phyloP scores from a whole-genome alignment of 2,113 vertebrate species.

The Notechis scutatus region DNA sequence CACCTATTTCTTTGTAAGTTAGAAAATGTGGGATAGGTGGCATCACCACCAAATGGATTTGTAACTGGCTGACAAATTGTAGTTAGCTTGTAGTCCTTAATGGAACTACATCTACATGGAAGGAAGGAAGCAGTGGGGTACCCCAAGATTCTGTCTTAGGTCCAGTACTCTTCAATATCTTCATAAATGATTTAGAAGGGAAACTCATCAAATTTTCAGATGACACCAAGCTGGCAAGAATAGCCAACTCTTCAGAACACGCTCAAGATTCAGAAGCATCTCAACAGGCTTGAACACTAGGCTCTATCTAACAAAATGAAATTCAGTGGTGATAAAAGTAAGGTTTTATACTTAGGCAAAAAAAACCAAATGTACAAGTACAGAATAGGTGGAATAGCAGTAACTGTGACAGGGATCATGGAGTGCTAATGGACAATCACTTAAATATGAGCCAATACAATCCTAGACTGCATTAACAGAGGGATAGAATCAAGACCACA shows the following conservation, averaged over 20 bases:
- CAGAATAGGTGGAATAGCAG: no score
- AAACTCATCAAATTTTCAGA: neutral
- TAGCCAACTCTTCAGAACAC: neutral
- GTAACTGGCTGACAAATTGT: neutral
- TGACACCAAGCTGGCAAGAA: neutral
- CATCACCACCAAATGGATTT: neutral
- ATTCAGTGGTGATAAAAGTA: no score
- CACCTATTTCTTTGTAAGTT: neutral
- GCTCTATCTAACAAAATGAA: neutral
- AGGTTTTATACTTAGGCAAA: no score
- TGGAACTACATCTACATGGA: neutral
- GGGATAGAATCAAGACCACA: no score
- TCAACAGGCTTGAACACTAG: neutral
- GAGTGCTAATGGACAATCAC: no score
- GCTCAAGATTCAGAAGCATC: neutral
- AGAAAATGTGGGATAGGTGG: neutral
- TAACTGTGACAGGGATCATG: no score
- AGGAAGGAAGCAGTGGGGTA: neutral
- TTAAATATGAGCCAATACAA: no score
- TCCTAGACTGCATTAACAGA: no score
- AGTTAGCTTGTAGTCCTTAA: neutral
- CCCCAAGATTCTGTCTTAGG: neutral
- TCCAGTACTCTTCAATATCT: neutral
- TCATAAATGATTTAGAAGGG: neutral
- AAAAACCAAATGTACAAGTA: no score